Evolutionary conservation across 2,113 vertebrate genomes (phyloP), one percentile per base, ranked within the genome.

Genomic region (Nannobrachium achirus): DNA sequence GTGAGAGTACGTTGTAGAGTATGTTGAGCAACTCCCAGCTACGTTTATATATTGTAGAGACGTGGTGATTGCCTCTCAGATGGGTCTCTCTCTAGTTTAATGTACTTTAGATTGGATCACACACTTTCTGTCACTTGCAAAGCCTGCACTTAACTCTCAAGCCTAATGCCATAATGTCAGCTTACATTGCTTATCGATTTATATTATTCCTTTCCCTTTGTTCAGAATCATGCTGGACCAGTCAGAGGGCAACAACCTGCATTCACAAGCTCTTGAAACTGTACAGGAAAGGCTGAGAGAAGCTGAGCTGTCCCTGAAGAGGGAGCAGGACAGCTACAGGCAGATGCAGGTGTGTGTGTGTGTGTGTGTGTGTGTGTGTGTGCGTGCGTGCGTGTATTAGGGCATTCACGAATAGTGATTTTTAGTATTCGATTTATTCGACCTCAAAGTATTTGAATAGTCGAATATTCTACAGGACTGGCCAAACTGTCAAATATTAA

Each of bases 221-320:
- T 77, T 87, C 69, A 92, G 98, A 83, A 97, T 99, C 61, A 86
- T 98, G 75, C 94, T 96, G 73, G 94, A 98, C 80, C 95, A 97
- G 71, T 94, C 88, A 15, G 95, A 99, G 87, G 97, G 98, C 1
- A 98, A 91, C 78, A 97, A 91, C 80, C 75, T 98, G 56, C 95
- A 98, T 63, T 95, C 92, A 38, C 95, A 97, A 88, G 95, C 96
- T 51, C 90, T 98, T 53, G 95, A 97, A 4, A 95, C 93, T 1
- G 80, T 97, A 16, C 96, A 98, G 65, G 96, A 98, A 67, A 93
- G 97, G 73, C 82, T 98, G 19, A 91, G 92, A 46, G 97, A 98
- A 52, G 87, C 94, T 0, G 97, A 98, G 0, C 79, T 91, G 0
- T 2, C 87, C 0, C 80, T 97, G 63, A 93, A 93, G 82, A 91